Percentiles rank a stretch among this genome's conserved stretches.
Conservation (phyloP, 2,888 invertebrate genomes). For the Drosophila borborema region DNA sequence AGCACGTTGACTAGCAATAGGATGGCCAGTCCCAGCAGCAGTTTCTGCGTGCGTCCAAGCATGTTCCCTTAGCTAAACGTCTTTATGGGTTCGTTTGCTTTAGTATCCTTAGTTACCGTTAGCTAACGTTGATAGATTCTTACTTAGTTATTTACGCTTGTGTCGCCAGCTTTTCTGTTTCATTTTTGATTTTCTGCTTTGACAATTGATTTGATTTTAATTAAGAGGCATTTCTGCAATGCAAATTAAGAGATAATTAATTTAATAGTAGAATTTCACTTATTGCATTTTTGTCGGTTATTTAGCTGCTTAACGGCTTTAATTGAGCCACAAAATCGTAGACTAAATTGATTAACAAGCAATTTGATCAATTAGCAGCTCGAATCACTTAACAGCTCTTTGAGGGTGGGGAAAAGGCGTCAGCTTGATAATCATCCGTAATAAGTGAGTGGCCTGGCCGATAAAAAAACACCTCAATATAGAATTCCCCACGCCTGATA, state of each 20-base stretch:
- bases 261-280: neutral
- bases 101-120: slow-evolving; percentile 18
- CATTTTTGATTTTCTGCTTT: slow-evolving; percentile 56
- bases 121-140: neutral
- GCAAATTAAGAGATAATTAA: neutral
- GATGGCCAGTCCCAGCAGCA: slow-evolving; percentile 93
- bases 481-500: slow-evolving; percentile 2
- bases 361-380: slow-evolving; percentile 52
- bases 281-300: neutral
- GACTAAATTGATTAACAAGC: slow-evolving; percentile 53
- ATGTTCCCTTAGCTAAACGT: slow-evolving; percentile 57
- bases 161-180: slow-evolving; percentile 70
- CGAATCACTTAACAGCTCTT: slow-evolving; percentile 14
- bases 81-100: neutral
- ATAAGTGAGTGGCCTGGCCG: slow-evolving; percentile 21
- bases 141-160: slow-evolving; percentile 69
- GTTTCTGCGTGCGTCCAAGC: slow-evolving; percentile 89
- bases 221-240: slow-evolving; percentile 34
- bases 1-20: slow-evolving; percentile 96
- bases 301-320: neutral
- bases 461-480: slow-evolving; percentile 39
- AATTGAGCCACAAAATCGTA: slow-evolving; percentile 17
- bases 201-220: neutral
- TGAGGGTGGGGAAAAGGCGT: neutral
- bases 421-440: slow-evolving; percentile 31